These are phyloP conservation scores for Caenorhabditis sinica DNA, from an alignment of 2,888 invertebrate genomes.

Conservation along the genomic window DNA sequence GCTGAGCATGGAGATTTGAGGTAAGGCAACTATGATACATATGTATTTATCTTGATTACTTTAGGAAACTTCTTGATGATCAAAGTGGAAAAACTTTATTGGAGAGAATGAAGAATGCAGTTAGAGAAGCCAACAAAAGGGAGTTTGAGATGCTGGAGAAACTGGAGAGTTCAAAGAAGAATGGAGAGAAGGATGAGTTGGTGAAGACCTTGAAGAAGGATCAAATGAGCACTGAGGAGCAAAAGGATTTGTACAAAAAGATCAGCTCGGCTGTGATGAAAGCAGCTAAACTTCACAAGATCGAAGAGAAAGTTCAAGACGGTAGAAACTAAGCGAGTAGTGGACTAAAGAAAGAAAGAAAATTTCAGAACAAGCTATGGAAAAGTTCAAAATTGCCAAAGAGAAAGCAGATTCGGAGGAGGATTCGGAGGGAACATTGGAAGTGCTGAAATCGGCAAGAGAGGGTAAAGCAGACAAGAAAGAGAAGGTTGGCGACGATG, in stretches of 20 bases:
- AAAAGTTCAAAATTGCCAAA: constrained; percentile 60
- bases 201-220: constrained; percentile 39
- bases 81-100: constrained; percentile 63
- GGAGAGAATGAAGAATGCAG: constrained; percentile 66
- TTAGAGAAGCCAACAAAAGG: constrained; percentile 60
- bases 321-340: constrained; percentile 13
- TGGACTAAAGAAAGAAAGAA: too few species aligned
- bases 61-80: constrained; percentile 63
- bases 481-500: constrained; percentile 63
- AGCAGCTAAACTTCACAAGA: constrained; percentile 54
- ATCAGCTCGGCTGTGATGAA: constrained; percentile 65
- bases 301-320: constrained; percentile 38
- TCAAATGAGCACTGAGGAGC: constrained; percentile 58
- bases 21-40: not conserved
- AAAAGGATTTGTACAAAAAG: constrained; percentile 64
- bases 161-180: constrained; percentile 49
- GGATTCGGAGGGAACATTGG: constrained; percentile 50
- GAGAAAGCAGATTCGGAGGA: constrained; percentile 42
- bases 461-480: constrained; percentile 43
- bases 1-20: constrained; percentile 66
- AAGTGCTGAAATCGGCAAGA: constrained; percentile 55
- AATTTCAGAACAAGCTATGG: constrained; percentile 43
- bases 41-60: not conserved
- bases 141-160: constrained; percentile 66
- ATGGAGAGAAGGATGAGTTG: constrained; percentile 39